A percentile compares a stretch with the other conserved stretches of the same genome.
Conservation (phyloP, 2,113 vertebrate genomes). For the Quiscalus mexicanus region DNA sequence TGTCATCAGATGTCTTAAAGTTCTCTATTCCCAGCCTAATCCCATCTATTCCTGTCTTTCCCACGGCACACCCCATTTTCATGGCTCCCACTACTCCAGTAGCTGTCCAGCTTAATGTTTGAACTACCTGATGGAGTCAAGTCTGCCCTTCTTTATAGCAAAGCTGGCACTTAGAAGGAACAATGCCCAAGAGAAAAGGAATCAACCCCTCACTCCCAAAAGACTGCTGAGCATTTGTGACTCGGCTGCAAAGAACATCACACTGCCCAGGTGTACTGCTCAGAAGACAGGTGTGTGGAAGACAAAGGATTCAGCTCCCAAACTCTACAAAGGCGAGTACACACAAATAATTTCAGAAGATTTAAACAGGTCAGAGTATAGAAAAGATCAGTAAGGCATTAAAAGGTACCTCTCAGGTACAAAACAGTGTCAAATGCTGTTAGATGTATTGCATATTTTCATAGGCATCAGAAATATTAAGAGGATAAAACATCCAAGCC, state of each 20-base stretch:
- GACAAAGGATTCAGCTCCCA: not conserved
- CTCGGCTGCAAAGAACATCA: not conserved
- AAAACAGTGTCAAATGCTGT: not conserved
- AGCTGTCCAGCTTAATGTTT: not conserved
- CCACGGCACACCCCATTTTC: not conserved
- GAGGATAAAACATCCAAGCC: not conserved
- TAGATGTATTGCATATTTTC: not conserved
- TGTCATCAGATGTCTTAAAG: not conserved
- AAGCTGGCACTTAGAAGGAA: not conserved
- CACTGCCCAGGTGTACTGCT: not conserved
- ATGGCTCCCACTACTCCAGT: not conserved
- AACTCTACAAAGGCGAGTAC: not conserved
- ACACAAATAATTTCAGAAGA: not conserved
- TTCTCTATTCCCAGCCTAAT: not conserved
- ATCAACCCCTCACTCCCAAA: not conserved
- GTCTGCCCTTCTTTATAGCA: not conserved
- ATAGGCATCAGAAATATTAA: not conserved
- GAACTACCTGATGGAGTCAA: not conserved
- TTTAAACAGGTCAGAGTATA: not conserved
- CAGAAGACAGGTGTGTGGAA: not conserved
- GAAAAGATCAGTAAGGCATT: not conserved
- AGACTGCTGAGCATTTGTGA: rapidly evolving
- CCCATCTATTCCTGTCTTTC: not conserved
- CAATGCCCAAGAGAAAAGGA: not conserved
- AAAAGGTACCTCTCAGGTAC: not conserved